Conservation (phyloP, 2,888 invertebrate species). For the Pterostichus madidus region DNA sequence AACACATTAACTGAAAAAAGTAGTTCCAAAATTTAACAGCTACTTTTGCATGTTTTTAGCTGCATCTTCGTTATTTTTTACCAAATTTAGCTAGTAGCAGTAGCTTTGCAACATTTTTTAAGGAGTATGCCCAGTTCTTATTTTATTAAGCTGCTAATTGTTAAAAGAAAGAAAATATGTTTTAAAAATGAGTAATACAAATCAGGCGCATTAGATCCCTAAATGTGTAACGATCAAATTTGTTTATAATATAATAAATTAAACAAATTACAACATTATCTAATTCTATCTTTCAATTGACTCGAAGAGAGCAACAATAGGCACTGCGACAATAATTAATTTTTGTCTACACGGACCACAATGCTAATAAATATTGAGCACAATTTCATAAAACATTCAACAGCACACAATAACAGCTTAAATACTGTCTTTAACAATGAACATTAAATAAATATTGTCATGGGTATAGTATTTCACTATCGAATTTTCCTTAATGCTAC, state of each 20-base stretch:
- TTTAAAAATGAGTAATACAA: too few relatives aligned
- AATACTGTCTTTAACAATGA: slow-evolving; percentile 31
- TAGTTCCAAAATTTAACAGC: too few relatives aligned
- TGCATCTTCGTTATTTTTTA: too few relatives aligned
- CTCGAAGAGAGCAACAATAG: slow-evolving; percentile 40
- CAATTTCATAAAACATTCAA: slow-evolving; percentile 20
- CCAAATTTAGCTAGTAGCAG: too few relatives aligned
- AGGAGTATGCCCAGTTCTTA: too few relatives aligned
- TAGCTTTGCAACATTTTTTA: too few relatives aligned
- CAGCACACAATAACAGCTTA: background rate
- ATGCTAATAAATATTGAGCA: slow-evolving; percentile 43
- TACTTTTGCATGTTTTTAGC: too few relatives aligned
- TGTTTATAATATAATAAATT: slow-evolving; percentile 14
- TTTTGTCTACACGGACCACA: slow-evolving; percentile 28
- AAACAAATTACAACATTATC: background rate
- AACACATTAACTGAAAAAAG: too few relatives aligned
- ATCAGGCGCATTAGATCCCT: background rate
- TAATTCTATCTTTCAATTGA: slow-evolving; percentile 51
- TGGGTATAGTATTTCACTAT: slow-evolving; percentile 34
- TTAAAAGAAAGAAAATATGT: background rate
- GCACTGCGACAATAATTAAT: slow-evolving; percentile 44
- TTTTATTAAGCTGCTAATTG: background rate
- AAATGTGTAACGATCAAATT: slow-evolving; percentile 1
- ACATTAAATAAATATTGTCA: slow-evolving; percentile 38
- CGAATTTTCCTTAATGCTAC: slow-evolving; percentile 16